Evolutionary conservation across 2,888 invertebrate species (phyloP).

Genomic region (Mongoloraphidia duomilia): DNA sequence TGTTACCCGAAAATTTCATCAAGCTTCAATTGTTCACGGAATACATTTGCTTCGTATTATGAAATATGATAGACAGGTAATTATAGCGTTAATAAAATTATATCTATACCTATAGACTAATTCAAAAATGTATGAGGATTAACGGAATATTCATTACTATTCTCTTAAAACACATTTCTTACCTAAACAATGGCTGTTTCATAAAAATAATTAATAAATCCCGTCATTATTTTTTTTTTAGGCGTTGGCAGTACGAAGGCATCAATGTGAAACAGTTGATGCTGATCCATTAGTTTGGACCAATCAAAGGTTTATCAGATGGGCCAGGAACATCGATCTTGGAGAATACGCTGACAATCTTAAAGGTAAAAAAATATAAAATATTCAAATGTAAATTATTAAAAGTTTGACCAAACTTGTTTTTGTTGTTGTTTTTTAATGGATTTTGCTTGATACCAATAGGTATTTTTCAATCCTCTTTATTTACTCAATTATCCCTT

Average conservation of each 20-base stretch:
- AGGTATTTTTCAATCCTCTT: no score
- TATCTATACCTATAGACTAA: no score
- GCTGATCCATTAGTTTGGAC: conserved; percentile 93
- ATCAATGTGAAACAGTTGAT: conserved; percentile 77
- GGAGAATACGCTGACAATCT: conserved; percentile 87
- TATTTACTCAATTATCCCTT: no score
- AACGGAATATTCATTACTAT: no score
- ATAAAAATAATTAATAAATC: no score
- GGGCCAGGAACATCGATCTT: conserved; percentile 87
- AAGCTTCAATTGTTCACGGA: conserved; percentile 85
- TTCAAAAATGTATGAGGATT: no score
- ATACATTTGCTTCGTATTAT: conserved; percentile 83
- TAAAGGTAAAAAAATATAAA: conserved; percentile 47
- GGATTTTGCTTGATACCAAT: no score
- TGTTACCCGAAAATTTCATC: conserved; percentile 86
- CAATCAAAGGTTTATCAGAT: conserved; percentile 84
- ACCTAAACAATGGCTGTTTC: no score
- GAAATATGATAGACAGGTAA: conserved; percentile 80
- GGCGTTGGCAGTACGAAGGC: conserved; percentile 74
- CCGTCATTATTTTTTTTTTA: no score
- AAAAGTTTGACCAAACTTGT: neutral
- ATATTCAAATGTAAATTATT: neutral
- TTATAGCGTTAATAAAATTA: conserved; percentile 10
- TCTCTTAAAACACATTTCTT: no score
- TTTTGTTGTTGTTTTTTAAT: no score